Evolutionary conservation across 2,888 invertebrate species (phyloP).

Genomic region (Mamestra brassicae): DNA sequence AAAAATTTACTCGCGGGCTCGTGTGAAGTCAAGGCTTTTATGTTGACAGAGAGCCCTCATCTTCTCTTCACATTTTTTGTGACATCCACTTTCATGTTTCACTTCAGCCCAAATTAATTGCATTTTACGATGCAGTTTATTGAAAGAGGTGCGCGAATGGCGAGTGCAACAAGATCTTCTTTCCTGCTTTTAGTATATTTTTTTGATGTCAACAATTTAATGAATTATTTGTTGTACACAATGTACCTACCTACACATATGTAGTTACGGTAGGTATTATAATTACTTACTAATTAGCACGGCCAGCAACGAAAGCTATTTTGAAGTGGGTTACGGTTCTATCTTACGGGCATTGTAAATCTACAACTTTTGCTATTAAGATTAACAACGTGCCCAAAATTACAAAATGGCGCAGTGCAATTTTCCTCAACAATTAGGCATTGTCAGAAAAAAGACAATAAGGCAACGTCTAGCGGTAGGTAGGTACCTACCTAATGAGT

Average conservation of each 20-base stretch:
- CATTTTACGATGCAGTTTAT: conserved; percentile 40
- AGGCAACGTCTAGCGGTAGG: conserved; percentile 38
- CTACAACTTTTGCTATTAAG: too few relatives aligned
- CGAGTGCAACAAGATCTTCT: background rate
- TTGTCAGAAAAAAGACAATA: conserved; percentile 46
- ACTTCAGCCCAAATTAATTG: conserved; percentile 60
- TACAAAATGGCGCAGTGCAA: conserved; percentile 10
- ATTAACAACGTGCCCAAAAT: conserved; percentile 13
- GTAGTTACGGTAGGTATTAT: too few relatives aligned
- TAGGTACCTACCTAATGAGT: conserved; percentile 47
- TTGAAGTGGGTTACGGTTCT: too few relatives aligned
- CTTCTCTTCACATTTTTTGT: conserved; percentile 66
- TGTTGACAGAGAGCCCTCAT: conserved; percentile 72
- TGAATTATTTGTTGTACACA: too few relatives aligned
- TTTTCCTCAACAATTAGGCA: conserved; percentile 45
- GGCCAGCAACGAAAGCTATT: too few relatives aligned
- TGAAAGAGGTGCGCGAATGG: background rate
- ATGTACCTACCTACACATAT: too few relatives aligned
- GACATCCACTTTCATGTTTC: conserved; percentile 59
- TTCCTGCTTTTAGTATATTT: background rate
- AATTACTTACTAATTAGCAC: too few relatives aligned
- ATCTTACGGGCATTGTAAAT: background rate
- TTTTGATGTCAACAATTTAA: too few relatives aligned
- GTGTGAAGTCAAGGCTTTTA: conserved; percentile 60
- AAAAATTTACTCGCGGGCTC: conserved; percentile 51